A percentile compares a stretch with the other conserved stretches of the same genome.
phyloP scores from a whole-genome alignment of 2,113 vertebrate genomes.

The Psilopsiagon aurifrons region DNA sequence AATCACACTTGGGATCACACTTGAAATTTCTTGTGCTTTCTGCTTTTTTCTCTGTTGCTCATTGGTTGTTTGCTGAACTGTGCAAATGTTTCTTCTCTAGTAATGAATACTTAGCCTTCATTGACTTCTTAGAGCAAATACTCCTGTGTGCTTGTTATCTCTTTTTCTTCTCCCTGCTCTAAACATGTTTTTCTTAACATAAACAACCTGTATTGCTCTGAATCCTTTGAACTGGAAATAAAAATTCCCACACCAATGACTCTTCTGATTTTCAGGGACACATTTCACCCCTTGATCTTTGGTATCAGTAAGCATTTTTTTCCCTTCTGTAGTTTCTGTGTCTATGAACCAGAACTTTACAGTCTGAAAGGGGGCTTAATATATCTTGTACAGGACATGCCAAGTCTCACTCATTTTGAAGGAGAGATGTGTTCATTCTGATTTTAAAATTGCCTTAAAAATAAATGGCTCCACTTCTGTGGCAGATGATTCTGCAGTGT shows the following conservation, averaged over 20 bases:
- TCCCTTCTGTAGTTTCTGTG: neutral
- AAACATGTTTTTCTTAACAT: neutral
- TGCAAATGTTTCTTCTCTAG: slow-evolving; percentile 4
- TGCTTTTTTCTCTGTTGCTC: neutral
- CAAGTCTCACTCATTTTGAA: slow-evolving; percentile 40
- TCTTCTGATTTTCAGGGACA: neutral
- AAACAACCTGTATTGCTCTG: slow-evolving; percentile 29
- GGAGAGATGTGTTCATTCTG: slow-evolving; percentile 41
- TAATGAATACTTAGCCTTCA: slow-evolving; percentile 32
- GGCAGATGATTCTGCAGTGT: slow-evolving; percentile 7
- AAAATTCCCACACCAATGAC: slow-evolving; percentile 37
- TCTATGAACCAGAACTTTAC: slow-evolving; percentile 14
- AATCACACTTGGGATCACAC: neutral
- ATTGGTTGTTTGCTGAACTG: slow-evolving; percentile 23
- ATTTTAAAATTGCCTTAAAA: slow-evolving; percentile 63
- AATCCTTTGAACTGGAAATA: slow-evolving; percentile 57
- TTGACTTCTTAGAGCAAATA: slow-evolving; percentile 23
- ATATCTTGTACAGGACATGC: slow-evolving; percentile 4
- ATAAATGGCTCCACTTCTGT: slow-evolving; percentile 46
- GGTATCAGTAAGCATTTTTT: neutral
- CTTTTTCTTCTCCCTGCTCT: neutral
- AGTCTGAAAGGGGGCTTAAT: neutral
- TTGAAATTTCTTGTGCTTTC: neutral
- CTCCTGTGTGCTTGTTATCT: neutral
- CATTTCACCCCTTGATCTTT: neutral